phyloP scores from a whole-genome alignment of 2,797 vertebrate genomes.

The Lepidocolaptes lacrymiger region DNA sequence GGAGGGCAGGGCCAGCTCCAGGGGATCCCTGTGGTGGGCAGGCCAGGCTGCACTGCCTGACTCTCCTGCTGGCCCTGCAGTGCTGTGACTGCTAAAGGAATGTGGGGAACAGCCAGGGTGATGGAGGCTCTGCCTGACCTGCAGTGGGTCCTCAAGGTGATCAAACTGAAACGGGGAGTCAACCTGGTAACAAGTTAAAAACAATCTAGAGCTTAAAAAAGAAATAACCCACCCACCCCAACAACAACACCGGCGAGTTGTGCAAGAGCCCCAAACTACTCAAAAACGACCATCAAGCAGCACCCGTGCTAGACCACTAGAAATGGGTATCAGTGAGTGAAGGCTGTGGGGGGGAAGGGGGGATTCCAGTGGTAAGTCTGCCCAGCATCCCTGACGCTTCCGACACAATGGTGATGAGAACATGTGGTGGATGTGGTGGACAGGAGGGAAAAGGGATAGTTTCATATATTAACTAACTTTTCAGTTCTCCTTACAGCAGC shows the following conservation, averaged over 20 bases:
- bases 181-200: slow-evolving; percentile 23
- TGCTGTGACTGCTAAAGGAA: background rate
- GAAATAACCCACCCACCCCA: background rate
- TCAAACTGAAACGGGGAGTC: background rate
- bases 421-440: background rate
- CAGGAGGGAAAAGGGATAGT: background rate
- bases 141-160: background rate
- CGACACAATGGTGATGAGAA: background rate
- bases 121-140: background rate
- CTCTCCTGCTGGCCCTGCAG: background rate
- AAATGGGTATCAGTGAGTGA: background rate
- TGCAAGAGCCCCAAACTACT: slow-evolving; percentile 48
- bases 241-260: slow-evolving; percentile 42
- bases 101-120: background rate
- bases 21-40: background rate
- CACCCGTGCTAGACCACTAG: slow-evolving; percentile 28
- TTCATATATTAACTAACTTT: slow-evolving; percentile 30
- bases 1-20: background rate
- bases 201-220: background rate
- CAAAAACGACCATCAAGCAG: slow-evolving; percentile 37
- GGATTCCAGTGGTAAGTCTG: slow-evolving; percentile 47
- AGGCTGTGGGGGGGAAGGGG: background rate
- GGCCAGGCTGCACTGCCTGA: background rate
- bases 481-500: slow-evolving; percentile 66
- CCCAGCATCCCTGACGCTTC: slow-evolving; percentile 46